Evolutionary conservation across 2,888 invertebrate species (phyloP), one percentile per base, ranked within the genome.

Genomic region (Acanthoscelides obtectus): DNA sequence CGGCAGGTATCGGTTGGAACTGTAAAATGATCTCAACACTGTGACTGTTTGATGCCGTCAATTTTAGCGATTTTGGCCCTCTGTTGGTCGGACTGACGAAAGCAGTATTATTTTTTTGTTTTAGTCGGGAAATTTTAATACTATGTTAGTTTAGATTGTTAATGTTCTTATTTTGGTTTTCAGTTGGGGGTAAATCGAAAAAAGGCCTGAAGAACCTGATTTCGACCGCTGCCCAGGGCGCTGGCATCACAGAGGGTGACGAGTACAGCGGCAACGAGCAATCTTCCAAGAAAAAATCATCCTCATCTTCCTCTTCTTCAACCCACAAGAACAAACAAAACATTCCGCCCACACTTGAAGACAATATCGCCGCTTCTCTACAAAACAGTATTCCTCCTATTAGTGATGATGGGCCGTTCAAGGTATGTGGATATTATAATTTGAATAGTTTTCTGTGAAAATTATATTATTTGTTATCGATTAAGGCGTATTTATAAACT

Each of bases 351-450:
- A 85, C 84, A 12, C 77, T 85, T 64, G 85, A 86, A 74, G 85
- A 86, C 74, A 86, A 86, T 75, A 83, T 86, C 85, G 78, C 89
- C 83, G 84, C 89, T 82, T 84, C 89, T 84, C 84, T 87, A 86
- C 84, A 87, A 64, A 88, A 84, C 81, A 81, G 77, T 75, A 79
- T 77, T 70, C 73, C 78, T 12, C 64, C 76, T 19, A 69, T 86
- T 74, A 87, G 84, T 77, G 89, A 90, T 80, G 89, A 89, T 82
- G 89, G 88, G 87, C 89, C 89, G 19, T 90, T 89, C 83, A 89
- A 90, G 88, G 90, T 89, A 84, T 79, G 76, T 68, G 69, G 12
- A 27, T 45, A 70, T 22, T 22, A 4, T 2, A 2, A 68, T 72
- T 45, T 20, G n/a, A n/a, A n/a, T n/a, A n/a, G n/a, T n/a, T 73